These are phyloP conservation scores for Drosophila neutralis DNA, from an alignment of 2,888 invertebrate genomes.

Conservation along the genomic window DNA sequence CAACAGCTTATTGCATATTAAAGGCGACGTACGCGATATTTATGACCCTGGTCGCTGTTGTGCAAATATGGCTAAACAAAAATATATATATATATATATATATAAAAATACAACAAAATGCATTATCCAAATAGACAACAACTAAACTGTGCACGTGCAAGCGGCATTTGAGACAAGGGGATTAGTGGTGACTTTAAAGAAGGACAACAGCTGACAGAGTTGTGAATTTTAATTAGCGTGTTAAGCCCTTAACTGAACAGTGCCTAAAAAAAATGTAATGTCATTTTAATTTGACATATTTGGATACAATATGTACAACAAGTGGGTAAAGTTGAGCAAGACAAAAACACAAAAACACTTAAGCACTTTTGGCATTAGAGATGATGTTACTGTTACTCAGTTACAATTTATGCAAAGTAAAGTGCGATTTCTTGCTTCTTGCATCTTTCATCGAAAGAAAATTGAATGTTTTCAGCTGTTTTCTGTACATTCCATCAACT, in stretches of 20 bases:
- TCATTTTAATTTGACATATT: not conserved
- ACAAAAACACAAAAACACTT: too few relatives aligned
- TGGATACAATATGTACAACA: not conserved
- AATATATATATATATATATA: too few relatives aligned
- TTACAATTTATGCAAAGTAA: not conserved
- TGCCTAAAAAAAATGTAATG: not conserved
- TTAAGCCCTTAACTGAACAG: not conserved
- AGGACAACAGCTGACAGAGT: slow-evolving; percentile 17
- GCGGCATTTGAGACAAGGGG: not conserved
- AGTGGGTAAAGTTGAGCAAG: not conserved
- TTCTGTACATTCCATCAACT: not conserved
- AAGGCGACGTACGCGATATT: slow-evolving; percentile 42
- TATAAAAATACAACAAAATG: not conserved
- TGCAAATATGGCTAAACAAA: slow-evolving; percentile 29
- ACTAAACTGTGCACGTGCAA: slow-evolving; percentile 20
- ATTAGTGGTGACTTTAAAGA: slow-evolving; percentile 6
- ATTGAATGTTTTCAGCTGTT: not conserved
- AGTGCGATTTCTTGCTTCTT: not conserved
- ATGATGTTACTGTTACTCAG: not conserved
- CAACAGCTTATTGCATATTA: slow-evolving; percentile 55
- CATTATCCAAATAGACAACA: slow-evolving; percentile 11
- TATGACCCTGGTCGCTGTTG: slow-evolving; percentile 44
- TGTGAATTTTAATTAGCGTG: slow-evolving; percentile 16
- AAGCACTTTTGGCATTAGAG: not conserved
- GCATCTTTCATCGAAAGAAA: not conserved